These are phyloP conservation scores for Emydura subglobosa DNA, from an alignment of 2,113 vertebrate genomes.

Conservation along the genomic window DNA sequence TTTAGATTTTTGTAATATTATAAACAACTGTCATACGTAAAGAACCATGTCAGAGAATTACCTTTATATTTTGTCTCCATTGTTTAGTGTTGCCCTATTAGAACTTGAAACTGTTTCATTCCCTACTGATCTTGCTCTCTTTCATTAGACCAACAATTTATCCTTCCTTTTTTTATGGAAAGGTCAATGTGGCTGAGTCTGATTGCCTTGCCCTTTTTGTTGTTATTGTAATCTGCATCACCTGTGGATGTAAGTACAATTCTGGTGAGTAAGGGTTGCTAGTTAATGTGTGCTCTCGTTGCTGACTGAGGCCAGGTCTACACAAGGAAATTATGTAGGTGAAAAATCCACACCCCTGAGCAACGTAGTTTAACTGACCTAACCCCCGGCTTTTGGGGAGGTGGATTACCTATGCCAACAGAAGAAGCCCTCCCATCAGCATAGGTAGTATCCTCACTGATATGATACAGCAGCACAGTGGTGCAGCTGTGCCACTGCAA, in stretches of 20 bases:
- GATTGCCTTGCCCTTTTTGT: slow-evolving; percentile 28
- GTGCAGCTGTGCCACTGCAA: too few species aligned
- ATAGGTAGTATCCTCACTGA: too few species aligned
- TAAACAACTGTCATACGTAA: neutral
- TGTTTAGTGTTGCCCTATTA: neutral
- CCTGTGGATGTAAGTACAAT: slow-evolving; percentile 25
- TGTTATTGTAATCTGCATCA: neutral
- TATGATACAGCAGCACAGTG: too few species aligned
- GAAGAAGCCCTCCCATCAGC: too few species aligned
- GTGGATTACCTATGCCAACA: too few species aligned
- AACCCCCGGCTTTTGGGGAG: neutral
- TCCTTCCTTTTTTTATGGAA: neutral
- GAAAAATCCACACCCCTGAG: neutral
- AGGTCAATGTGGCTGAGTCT: neutral
- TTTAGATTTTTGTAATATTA: slow-evolving; percentile 12
- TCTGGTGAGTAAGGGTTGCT: slow-evolving; percentile 50
- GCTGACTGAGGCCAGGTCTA: slow-evolving; percentile 13
- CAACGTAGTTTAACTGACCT: neutral
- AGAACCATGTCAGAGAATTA: neutral
- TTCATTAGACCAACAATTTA: neutral
- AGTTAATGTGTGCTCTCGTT: slow-evolving; percentile 60
- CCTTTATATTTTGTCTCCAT: neutral
- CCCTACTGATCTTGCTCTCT: neutral
- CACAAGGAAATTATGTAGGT: neutral
- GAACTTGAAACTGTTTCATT: neutral